phyloP scores from a whole-genome alignment of 2,113 vertebrate species.

The Hyaena hyaena region DNA sequence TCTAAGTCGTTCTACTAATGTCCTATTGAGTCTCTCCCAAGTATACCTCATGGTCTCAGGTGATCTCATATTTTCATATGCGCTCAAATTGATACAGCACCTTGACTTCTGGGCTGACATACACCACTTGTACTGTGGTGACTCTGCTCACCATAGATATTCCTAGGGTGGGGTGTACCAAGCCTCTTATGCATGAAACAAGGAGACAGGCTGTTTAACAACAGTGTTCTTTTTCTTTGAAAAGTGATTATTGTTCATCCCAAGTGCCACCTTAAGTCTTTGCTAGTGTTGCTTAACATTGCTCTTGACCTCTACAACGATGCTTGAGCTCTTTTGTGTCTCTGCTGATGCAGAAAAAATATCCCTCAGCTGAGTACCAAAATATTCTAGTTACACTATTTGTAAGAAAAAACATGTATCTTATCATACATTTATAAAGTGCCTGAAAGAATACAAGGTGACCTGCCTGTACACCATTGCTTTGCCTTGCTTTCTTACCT shows the following conservation, averaged over 20 bases:
- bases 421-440: too few species aligned
- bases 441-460: not conserved
- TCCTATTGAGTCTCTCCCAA: constrained; percentile 76
- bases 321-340: not conserved
- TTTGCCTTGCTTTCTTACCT: not conserved
- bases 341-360: not conserved
- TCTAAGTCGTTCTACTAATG: constrained; percentile 36
- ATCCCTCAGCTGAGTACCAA: not conserved
- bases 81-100: constrained; percentile 53
- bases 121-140: not conserved
- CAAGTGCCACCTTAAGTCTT: not conserved
- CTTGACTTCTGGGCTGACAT: constrained; percentile 48
- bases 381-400: not conserved
- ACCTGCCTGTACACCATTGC: not conserved
- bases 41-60: constrained; percentile 25
- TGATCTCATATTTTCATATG: constrained; percentile 14
- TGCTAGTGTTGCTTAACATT: not conserved
- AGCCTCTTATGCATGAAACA: not conserved
- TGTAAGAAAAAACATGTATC: not conserved
- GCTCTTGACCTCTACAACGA: not conserved
- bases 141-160: not conserved
- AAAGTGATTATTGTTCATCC: not conserved
- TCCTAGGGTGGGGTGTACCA: not conserved
- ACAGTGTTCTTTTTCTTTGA: not conserved
- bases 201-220: not conserved